phyloP scores from a whole-genome alignment of 2,888 invertebrate species.

The Cataglyphis altisquamis region DNA sequence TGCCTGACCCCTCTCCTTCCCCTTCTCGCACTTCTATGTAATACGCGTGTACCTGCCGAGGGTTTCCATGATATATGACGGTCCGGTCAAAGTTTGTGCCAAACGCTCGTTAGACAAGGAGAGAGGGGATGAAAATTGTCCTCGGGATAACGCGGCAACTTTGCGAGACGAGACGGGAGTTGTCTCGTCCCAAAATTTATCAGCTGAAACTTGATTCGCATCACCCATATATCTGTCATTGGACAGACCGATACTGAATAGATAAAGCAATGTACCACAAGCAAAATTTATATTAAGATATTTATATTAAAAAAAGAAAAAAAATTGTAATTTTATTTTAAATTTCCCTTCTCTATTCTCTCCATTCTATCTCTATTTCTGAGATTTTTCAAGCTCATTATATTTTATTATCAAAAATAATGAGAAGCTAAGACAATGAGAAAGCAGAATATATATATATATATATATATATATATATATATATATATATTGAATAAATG shows the following conservation, averaged over 20 bases:
- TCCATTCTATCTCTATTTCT: not conserved
- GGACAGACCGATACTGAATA: not conserved
- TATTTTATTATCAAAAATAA: not conserved
- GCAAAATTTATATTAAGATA: not conserved
- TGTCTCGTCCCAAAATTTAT: conserved; percentile 6
- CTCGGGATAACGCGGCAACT: conserved; percentile 33
- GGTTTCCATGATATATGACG: conserved; percentile 63
- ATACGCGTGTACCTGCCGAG: conserved; percentile 23
- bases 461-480: too few relatives aligned
- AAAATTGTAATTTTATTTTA: not conserved
- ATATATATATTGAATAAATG: too few relatives aligned
- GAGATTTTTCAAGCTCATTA: not conserved
- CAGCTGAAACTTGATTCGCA: conserved; percentile 10
- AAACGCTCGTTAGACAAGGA: conserved; percentile 69
- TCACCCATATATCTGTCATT: not conserved
- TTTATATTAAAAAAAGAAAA: not conserved
- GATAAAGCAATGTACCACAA: not conserved
- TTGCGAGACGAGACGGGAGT: not conserved
- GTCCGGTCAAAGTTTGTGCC: conserved; percentile 68
- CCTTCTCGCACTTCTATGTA: not conserved
- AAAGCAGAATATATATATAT: not conserved
- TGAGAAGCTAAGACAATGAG: not conserved
- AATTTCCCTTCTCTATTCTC: not conserved
- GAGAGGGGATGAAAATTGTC: conserved; percentile 41
- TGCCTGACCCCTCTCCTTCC: not conserved